Percentiles rank a stretch among this genome's conserved stretches.
Evolutionary conservation across 2,797 vertebrate species (phyloP).

Genomic region (Xenops minutus): DNA sequence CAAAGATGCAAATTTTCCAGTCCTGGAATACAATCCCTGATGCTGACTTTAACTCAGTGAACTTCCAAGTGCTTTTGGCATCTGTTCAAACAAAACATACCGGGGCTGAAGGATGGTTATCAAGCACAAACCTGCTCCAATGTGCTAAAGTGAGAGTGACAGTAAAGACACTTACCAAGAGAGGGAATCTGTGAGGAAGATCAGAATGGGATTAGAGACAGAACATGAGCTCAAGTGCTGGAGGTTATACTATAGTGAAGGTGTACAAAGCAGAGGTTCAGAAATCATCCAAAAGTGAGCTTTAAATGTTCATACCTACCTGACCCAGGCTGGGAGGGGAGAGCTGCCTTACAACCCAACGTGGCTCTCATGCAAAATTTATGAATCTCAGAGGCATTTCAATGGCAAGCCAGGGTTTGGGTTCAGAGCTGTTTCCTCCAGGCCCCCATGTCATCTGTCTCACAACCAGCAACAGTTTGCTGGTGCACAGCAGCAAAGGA

Average conservation of each 20-base stretch:
- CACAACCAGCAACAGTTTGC: neutral
- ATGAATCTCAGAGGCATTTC: neutral
- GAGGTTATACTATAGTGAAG: neutral
- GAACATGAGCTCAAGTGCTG: neutral
- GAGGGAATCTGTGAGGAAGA: neutral
- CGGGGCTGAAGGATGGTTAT: neutral
- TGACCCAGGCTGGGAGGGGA: neutral
- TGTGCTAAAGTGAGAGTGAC: neutral
- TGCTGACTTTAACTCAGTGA: neutral
- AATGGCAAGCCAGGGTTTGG: neutral
- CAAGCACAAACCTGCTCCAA: neutral
- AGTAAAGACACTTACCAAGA: neutral
- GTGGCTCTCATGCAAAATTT: neutral
- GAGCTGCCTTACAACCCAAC: neutral
- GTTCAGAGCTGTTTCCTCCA: neutral
- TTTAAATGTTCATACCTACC: neutral
- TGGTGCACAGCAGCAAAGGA: neutral
- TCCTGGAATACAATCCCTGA: neutral
- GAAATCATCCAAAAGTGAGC: neutral
- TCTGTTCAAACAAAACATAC: neutral
- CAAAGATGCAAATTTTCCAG: neutral
- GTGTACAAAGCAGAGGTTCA: neutral
- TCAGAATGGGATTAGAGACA: neutral
- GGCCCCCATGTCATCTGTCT: accelerated
- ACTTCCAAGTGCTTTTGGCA: neutral